These are phyloP conservation scores for Cephus cinctus DNA, from an alignment of 1,140 invertebrate species.

Conservation along the genomic window DNA sequence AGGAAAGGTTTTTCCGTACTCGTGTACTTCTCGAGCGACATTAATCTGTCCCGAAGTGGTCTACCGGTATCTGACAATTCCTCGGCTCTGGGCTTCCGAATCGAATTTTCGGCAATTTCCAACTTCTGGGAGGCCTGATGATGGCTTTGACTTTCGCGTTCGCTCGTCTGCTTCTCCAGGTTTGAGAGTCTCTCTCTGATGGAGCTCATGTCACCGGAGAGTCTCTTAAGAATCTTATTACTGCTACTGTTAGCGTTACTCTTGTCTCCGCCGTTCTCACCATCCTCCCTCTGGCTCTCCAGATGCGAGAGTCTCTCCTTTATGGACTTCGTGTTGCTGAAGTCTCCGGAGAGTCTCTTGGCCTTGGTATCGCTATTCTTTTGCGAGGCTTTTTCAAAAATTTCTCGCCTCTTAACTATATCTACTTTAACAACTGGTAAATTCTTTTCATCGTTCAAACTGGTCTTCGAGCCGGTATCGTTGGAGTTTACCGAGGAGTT, in stretches of 20 bases:
- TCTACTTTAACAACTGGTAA: conserved; percentile 71
- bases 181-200: conserved; percentile 64
- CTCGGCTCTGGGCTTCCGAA: conserved; percentile 28
- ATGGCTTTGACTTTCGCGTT: conserved; percentile 26
- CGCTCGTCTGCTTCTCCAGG: conserved; percentile 62
- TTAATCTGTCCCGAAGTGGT: conserved; percentile 46
- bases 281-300: conserved; percentile 56
- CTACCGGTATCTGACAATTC: conserved; percentile 42
- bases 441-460: conserved; percentile 52
- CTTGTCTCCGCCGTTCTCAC: conserved; percentile 35
- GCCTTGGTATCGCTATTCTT: conserved; percentile 35
- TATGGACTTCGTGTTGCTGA: conserved; percentile 65
- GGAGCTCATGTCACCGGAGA: conserved; percentile 63
- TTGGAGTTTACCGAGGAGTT: conserved; percentile 37
- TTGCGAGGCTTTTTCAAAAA: conserved; percentile 68
- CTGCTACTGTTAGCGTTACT: conserved; percentile 37
- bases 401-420: conserved; percentile 76
- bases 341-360: conserved; percentile 58
- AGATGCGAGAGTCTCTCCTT: conserved; percentile 70
- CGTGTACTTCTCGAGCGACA: conserved; percentile 46
- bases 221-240: conserved; percentile 46
- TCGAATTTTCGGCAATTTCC: too few species aligned
- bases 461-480: conserved; percentile 37
- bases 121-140: not conserved
- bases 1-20: conserved; percentile 7